Percentiles rank a stretch among this genome's conserved stretches.
phyloP scores from a whole-genome alignment of 37 sponge, comb jelly and placozoan species.

The Oscarella lobularis region DNA sequence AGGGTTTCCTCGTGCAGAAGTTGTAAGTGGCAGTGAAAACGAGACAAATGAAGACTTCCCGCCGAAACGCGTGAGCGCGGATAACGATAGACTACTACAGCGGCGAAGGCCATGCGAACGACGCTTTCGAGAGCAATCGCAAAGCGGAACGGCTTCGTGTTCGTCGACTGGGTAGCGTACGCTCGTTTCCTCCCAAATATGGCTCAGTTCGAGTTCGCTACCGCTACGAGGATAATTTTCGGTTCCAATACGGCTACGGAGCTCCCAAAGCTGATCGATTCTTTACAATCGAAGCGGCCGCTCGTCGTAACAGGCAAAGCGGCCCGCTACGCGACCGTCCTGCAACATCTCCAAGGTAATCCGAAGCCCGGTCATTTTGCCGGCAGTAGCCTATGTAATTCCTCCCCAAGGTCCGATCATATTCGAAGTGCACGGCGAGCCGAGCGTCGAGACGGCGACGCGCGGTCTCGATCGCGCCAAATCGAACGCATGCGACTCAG shows the following conservation, averaged over 20 bases:
- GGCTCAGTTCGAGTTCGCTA: conserved; percentile 1
- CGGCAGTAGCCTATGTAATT: background rate
- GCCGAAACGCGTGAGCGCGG: too few relatives aligned
- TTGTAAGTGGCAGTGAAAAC: too few relatives aligned
- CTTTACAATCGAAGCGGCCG: background rate
- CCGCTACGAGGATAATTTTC: background rate
- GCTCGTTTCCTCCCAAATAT: too few relatives aligned
- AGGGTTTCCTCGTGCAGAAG: too few relatives aligned
- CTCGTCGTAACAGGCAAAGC: background rate
- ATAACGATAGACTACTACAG: too few relatives aligned
- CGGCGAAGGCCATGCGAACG: too few relatives aligned
- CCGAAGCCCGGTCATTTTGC: background rate
- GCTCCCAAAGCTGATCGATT: background rate
- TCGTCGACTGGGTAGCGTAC: too few relatives aligned
- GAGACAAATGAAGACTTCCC: too few relatives aligned
- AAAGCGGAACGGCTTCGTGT: too few relatives aligned
- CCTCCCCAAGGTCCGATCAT: background rate
- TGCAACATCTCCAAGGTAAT: background rate
- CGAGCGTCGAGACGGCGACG: conserved; percentile 2
- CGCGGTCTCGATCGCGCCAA: background rate
- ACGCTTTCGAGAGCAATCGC: too few relatives aligned
- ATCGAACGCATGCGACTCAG: background rate
- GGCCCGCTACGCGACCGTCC: background rate
- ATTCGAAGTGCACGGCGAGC: conserved; percentile 11
- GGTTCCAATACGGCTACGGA: background rate